These are phyloP conservation scores for Liopterus haemorrhoidalis DNA, from an alignment of 2,888 invertebrate species.

Conservation along the genomic window DNA sequence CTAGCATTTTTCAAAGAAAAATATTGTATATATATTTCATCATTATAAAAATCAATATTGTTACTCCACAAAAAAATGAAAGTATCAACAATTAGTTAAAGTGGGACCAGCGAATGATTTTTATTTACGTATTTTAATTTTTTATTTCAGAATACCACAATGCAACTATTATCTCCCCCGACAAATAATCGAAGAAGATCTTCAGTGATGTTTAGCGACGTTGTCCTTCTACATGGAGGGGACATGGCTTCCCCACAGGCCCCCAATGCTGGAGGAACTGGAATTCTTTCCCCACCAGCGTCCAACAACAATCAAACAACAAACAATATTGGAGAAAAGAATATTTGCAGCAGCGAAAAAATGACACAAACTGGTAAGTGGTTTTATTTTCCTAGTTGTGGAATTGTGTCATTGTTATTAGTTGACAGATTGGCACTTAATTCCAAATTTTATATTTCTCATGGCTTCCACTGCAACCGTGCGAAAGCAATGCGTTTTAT, in stretches of 20 bases:
- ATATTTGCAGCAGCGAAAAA: slow-evolving; percentile 77
- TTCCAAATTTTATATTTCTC: too few species aligned
- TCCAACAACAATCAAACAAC: slow-evolving; percentile 32
- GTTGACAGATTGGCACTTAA: too few species aligned
- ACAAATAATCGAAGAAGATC: slow-evolving; percentile 68
- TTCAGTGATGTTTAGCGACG: slow-evolving; percentile 85
- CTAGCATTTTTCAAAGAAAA: too few species aligned
- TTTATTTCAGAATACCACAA: slow-evolving; percentile 56
- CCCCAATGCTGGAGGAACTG: slow-evolving; percentile 34
- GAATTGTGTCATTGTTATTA: too few species aligned
- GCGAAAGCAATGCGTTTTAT: too few species aligned
- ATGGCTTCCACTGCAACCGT: too few species aligned
- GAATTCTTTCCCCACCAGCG: slow-evolving; percentile 38
- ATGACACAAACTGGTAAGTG: slow-evolving; percentile 74
- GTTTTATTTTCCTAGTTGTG: too few species aligned
- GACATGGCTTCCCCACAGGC: slow-evolving; percentile 38
- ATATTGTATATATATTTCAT: too few species aligned
- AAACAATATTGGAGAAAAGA: slow-evolving; percentile 49
- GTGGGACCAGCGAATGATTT: too few species aligned
- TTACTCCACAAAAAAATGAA: neutral
- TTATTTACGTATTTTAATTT: neutral
- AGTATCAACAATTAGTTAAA: too few species aligned
- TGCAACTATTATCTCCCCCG: slow-evolving; percentile 68
- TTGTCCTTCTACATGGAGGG: slow-evolving; percentile 66
- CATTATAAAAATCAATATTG: too few species aligned